Percentiles rank a stretch among this genome's conserved stretches.
These are phyloP conservation scores for Syngnathoides biaculeatus DNA, from an alignment of 2,113 vertebrate species.

Conservation along the genomic window DNA sequence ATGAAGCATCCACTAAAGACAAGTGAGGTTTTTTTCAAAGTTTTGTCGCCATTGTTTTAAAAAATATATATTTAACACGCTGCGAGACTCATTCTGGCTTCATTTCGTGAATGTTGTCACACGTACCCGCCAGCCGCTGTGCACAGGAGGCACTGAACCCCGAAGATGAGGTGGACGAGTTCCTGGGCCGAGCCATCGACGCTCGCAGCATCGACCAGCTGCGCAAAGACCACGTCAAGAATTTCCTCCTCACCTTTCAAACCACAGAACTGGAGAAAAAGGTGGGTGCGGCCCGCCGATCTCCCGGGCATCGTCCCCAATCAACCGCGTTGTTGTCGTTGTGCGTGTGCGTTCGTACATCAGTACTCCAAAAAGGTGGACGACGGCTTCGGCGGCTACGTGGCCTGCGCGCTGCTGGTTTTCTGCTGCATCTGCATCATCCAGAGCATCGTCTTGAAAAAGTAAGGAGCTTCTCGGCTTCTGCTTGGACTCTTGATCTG, in stretches of 20 bases:
- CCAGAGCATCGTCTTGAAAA: constrained; percentile 84
- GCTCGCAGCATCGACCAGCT: constrained; percentile 95
- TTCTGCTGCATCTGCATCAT: constrained; percentile 89
- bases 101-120: constrained; percentile 16
- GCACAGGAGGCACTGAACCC: constrained; percentile 89
- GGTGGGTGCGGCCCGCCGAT: constrained; percentile 56
- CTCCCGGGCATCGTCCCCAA: too few relatives aligned
- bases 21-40: constrained; percentile 81
- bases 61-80: too few relatives aligned
- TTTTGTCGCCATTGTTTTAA: not conserved
- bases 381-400: constrained; percentile 86
- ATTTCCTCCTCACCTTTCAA: constrained; percentile 94
- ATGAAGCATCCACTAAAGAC: constrained; percentile 92
- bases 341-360: not conserved
- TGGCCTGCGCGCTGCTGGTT: constrained; percentile 86
- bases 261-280: constrained; percentile 86
- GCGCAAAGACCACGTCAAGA: constrained; percentile 91
- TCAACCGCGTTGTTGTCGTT: not conserved
- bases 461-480: constrained; percentile 57
- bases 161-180: constrained; percentile 94
- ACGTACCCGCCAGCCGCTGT: constrained; percentile 74
- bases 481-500: constrained; percentile 25
- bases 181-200: constrained; percentile 90
- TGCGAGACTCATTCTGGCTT: not conserved
- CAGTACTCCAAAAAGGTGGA: constrained; percentile 94